phyloP scores from a whole-genome alignment of 1,140 invertebrate genomes.

The Dolichoris vasculosae region DNA sequence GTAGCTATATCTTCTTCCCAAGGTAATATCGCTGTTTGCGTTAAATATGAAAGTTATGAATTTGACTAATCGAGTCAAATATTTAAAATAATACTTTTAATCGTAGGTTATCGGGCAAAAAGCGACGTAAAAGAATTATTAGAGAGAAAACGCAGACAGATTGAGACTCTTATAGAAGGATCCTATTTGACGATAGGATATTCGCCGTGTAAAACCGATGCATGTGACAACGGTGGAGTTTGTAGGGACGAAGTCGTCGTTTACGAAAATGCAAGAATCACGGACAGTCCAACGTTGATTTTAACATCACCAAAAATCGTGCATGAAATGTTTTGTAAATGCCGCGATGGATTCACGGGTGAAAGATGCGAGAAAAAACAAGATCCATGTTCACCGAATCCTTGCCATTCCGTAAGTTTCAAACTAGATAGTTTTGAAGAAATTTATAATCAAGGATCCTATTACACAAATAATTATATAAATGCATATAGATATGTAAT shows the following conservation, averaged over 20 bases:
- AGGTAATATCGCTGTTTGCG: constrained; percentile 53
- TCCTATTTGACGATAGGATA: constrained; percentile 79
- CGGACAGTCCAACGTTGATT: constrained; percentile 85
- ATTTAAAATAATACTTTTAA: background rate
- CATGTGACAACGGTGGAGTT: constrained; percentile 84
- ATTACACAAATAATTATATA: background rate
- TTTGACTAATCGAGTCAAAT: background rate
- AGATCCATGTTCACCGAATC: constrained; percentile 93
- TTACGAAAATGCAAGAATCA: constrained; percentile 81
- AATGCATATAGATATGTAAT: too few relatives aligned
- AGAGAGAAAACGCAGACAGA: constrained; percentile 78
- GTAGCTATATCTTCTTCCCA: constrained; percentile 77
- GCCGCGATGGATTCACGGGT: constrained; percentile 86
- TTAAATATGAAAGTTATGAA: background rate
- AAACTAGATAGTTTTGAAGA: background rate
- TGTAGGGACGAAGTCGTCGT: constrained; percentile 85
- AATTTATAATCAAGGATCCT: background rate
- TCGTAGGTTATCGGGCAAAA: constrained; percentile 77
- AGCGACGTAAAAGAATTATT: constrained; percentile 79
- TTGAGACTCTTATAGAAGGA: constrained; percentile 79
- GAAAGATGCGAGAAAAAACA: constrained; percentile 86
- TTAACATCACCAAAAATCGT: constrained; percentile 86
- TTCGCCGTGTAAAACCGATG: constrained; percentile 79
- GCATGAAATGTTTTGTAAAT: constrained; percentile 87
- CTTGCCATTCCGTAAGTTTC: constrained; percentile 78